Conservation (phyloP, 2,113 vertebrate genomes). For the Shinisaurus crocodilurus region DNA sequence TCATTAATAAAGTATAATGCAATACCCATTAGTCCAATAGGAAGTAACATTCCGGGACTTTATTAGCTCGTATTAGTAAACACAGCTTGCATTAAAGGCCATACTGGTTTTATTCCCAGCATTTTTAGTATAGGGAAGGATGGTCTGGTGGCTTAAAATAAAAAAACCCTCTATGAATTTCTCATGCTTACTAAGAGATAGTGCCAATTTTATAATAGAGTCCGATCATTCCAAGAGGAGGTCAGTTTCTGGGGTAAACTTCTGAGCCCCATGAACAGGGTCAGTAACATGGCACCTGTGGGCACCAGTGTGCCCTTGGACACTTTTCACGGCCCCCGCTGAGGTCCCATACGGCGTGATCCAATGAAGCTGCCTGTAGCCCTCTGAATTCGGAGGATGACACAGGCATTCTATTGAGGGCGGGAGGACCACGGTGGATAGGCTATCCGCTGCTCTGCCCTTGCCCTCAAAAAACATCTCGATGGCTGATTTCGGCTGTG, state of each 20-base stretch:
- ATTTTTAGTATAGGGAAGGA: constrained; percentile 69
- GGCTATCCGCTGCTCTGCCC: too few relatives aligned
- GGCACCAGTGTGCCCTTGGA: background rate
- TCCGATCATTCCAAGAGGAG: constrained; percentile 56
- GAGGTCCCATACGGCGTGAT: too few relatives aligned
- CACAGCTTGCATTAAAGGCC: constrained; percentile 80
- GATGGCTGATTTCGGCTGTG: too few relatives aligned
- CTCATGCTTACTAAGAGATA: constrained; percentile 42
- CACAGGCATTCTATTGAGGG: too few relatives aligned
- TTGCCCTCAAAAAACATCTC: too few relatives aligned
- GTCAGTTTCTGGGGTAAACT: background rate
- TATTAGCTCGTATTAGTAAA: constrained; percentile 77
- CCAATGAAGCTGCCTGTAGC: too few relatives aligned
- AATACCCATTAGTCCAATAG: constrained; percentile 73
- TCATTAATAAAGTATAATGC: constrained; percentile 70
- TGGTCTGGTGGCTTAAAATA: constrained; percentile 50
- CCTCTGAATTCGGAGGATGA: too few relatives aligned
- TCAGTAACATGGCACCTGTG: background rate
- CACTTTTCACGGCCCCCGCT: background rate
- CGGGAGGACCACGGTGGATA: too few relatives aligned
- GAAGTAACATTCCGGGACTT: constrained; percentile 76
- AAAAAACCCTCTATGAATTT: constrained; percentile 56
- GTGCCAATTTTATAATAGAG: constrained; percentile 71
- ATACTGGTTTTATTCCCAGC: constrained; percentile 73
- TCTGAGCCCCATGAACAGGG: background rate